Base-by-base conservation (phyloP, 2,113 vertebrate species). In the Rhizomys pruinosus region DNA sequence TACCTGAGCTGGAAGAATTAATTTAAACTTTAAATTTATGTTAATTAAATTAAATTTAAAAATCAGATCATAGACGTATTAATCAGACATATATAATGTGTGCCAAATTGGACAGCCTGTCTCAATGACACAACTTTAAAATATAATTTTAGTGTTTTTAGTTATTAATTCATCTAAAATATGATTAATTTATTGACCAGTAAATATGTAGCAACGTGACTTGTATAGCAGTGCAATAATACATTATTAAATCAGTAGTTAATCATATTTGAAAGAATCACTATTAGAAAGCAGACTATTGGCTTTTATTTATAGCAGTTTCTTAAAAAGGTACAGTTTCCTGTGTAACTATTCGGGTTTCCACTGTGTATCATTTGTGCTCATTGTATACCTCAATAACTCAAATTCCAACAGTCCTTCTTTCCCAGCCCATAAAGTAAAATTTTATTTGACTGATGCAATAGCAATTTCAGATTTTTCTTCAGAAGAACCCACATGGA, bases 11-110 rank as follows among this genome's bases (percentile, higher is more conserved):
- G 2, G 79, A 88, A 7, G 29, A 59, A 59, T 59, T 10, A 10
- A 69, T 76, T 92, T 69, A 44, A 92, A 84, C 17, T 84, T 72
- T 39, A 89, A 93, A 63, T 44, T 42, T 16, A 80, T 80, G 3
- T 78, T 73, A 66, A 29, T 77, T 76, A 71, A 81, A 76, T n/a
- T 84, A 90, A 27, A 94, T 10, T n/a, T n/a, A n/a, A n/a, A n/a
- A n/a, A 29, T 37, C 2, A 69, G 0, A 20, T 84, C 3, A 52
- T 11, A 66, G 20, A 76, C 3, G 55, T 0, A 37, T 61, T 84
- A 73, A 27, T 3, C 10, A 61, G 7, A 15, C 27, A 7, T 73
- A n/a, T 37, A 10, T 59, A n/a, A 64, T 59, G 0, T 11, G 25
- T 88, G 19, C 34, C 44, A 4, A 59, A 59, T 1, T 16, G 27